Evolutionary conservation across 1,140 invertebrate species (phyloP).

Genomic region (Pentalonia nigronervosa): DNA sequence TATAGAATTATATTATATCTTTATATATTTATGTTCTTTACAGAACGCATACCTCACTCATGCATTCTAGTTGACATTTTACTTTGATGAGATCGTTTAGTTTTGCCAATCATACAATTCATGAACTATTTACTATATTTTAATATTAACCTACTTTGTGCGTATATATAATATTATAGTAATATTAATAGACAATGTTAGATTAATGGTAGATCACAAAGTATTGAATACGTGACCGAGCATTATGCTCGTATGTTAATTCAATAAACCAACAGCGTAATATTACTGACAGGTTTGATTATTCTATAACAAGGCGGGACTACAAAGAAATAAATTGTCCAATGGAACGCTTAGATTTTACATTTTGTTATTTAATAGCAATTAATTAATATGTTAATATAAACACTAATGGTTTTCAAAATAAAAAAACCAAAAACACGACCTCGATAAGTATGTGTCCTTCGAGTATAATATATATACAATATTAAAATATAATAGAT

Average conservation of each 20-base stretch:
- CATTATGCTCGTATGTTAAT: background rate
- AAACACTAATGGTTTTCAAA: background rate
- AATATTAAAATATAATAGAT: background rate
- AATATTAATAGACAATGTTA: background rate
- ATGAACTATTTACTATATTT: background rate
- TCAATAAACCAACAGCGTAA: background rate
- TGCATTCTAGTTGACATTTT: no score
- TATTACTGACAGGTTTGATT: background rate
- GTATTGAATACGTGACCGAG: no score
- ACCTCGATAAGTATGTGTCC: background rate
- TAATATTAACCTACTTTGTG: no score
- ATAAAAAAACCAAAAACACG: background rate
- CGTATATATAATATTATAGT: no score
- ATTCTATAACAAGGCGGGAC: background rate
- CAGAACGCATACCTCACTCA: no score
- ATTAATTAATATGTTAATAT: background rate
- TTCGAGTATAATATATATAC: background rate
- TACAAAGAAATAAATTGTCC: background rate
- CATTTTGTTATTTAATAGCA: background rate
- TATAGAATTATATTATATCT: no score
- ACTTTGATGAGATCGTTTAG: no score
- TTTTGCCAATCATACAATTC: background rate
- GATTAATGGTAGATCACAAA: background rate
- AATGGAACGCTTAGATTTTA: background rate
- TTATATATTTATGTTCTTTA: background rate